Percentiles rank a stretch among this genome's conserved stretches.
Evolutionary conservation across 2,113 vertebrate species (phyloP).

Genomic region (Xenopus tropicalis): UCB_Xtro_10.0 CM004443.2:152492001-152492500

Average conservation of each 20-base stretch:
- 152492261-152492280: not conserved
- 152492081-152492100: not conserved
- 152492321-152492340: not conserved
- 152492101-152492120: not conserved
- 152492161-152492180: slow-evolving; percentile 1
- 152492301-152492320: not conserved
- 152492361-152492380: slow-evolving; percentile 2
- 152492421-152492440: not conserved
- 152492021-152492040: not conserved
- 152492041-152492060: not conserved
- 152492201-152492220: slow-evolving; percentile 30
- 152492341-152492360: not conserved
- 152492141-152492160: slow-evolving; percentile 2
- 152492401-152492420: not conserved
- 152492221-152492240: not conserved
- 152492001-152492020: not conserved
- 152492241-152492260: not conserved
- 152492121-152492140: not conserved
- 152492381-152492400: not conserved
- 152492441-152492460: slow-evolving; percentile 8
- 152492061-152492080: not conserved
- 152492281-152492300: not conserved
- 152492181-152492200: slow-evolving; percentile 37
- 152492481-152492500: not conserved
- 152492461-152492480: slow-evolving; percentile 2